phyloP scores from a whole-genome alignment of 2,113 vertebrate species.

The Piprites chloris region DNA sequence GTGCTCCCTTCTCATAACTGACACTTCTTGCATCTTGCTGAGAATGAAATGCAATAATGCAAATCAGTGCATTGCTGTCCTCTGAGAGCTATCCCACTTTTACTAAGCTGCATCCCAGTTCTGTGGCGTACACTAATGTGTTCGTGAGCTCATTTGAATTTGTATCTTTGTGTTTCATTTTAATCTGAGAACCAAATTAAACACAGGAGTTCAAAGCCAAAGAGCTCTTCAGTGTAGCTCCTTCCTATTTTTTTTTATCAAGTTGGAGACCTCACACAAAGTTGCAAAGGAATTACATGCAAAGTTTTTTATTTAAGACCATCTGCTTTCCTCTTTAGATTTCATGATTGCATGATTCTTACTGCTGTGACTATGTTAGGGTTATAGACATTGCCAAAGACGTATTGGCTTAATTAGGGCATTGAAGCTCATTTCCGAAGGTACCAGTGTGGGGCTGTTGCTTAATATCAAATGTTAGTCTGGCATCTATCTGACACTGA shows the following conservation, averaged over 20 bases:
- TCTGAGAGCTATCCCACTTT: not conserved
- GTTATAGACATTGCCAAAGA: slow-evolving; percentile 25
- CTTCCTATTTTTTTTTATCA: not conserved
- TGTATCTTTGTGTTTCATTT: not conserved
- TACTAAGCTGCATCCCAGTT: not conserved
- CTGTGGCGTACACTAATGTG: not conserved
- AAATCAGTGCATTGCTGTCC: not conserved
- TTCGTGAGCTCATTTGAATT: not conserved
- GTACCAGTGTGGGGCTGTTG: not conserved
- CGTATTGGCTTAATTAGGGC: slow-evolving; percentile 27
- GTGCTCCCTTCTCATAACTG: not conserved
- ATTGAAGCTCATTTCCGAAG: slow-evolving; percentile 1
- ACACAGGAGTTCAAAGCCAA: not conserved
- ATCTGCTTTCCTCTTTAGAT: slow-evolving; percentile 40
- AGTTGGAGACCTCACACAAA: not conserved
- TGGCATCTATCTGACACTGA: not conserved
- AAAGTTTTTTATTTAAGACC: slow-evolving; percentile 35
- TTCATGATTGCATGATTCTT: not conserved
- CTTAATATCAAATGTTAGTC: not conserved
- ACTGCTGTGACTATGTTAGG: slow-evolving; percentile 9
- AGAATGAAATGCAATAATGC: not conserved
- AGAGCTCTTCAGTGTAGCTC: not conserved
- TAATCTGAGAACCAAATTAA: not conserved
- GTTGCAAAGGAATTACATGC: not conserved
- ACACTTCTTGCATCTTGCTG: not conserved